Conservation (phyloP, 2,888 invertebrate species). For the Tenthredo notha region DNA sequence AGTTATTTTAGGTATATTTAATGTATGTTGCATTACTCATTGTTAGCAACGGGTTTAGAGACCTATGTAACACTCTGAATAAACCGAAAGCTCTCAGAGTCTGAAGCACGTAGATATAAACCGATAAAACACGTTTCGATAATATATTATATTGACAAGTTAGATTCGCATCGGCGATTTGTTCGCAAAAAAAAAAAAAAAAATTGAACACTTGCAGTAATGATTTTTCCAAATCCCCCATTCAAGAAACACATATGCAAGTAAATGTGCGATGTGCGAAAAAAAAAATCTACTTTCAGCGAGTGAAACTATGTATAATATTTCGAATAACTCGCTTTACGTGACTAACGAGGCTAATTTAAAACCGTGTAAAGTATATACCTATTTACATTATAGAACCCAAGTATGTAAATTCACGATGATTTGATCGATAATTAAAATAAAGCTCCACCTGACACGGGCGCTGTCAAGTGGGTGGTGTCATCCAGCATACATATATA, state of each 20-base stretch:
- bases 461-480: not conserved
- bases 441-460: not conserved
- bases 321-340: constrained; percentile 1
- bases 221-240: too few species aligned
- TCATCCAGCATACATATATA: not conserved
- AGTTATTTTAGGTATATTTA: not conserved
- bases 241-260: not conserved
- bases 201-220: too few species aligned
- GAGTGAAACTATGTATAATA: not conserved
- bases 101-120: not conserved
- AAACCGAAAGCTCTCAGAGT: not conserved
- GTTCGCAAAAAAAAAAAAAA: not conserved
- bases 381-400: not conserved
- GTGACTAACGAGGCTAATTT: constrained; percentile 3
- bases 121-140: not conserved
- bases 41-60: not conserved
- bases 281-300: too few species aligned
- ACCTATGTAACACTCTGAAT: not conserved
- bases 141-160: not conserved
- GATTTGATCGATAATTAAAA: constrained; percentile 2
- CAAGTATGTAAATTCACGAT: not conserved
- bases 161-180: not conserved
- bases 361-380: not conserved
- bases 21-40: not conserved
- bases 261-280: not conserved